phyloP scores from a whole-genome alignment of 2,113 vertebrate species.

The Varanus komodoensis region DNA sequence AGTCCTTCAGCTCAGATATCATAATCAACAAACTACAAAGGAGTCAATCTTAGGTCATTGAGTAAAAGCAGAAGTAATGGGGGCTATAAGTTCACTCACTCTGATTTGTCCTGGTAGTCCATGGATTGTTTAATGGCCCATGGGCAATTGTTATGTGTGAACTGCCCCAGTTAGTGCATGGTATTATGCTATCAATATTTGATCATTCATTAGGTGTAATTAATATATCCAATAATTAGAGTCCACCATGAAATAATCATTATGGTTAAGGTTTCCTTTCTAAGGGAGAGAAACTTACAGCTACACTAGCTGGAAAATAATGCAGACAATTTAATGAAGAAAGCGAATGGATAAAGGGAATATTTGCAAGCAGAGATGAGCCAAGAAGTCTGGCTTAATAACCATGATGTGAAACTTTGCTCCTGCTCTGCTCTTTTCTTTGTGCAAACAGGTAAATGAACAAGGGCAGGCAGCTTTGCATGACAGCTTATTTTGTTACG shows the following conservation, averaged over 20 bases:
- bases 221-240: background rate
- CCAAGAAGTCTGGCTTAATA: background rate
- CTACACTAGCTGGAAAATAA: background rate
- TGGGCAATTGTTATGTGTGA: no score
- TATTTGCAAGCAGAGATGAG: background rate
- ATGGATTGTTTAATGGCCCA: no score
- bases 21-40: no score
- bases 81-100: no score
- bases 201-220: background rate
- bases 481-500: background rate
- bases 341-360: conserved; percentile 9
- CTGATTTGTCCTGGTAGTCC: no score
- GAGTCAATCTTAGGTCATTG: no score
- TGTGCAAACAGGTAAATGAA: background rate
- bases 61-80: no score
- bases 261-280: background rate
- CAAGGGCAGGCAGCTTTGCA: background rate
- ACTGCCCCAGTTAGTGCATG: background rate
- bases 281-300: background rate
- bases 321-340: background rate
- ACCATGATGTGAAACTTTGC: background rate
- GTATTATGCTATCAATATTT: background rate
- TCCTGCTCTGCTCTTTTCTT: background rate
- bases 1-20: no score
- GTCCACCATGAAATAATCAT: background rate